Base-by-base conservation (phyloP, 2,797 vertebrate species). In the Sparus aurata region DNA sequence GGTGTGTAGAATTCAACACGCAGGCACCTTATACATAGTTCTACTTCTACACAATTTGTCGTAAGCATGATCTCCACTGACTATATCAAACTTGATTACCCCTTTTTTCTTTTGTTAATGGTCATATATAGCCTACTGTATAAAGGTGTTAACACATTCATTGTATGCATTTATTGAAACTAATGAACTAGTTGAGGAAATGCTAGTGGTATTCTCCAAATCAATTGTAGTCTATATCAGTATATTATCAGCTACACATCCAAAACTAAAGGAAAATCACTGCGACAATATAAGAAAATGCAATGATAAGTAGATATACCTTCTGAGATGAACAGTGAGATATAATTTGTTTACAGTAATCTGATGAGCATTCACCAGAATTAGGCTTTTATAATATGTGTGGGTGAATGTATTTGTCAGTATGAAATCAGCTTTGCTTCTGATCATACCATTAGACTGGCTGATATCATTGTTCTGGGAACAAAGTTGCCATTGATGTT, bases 351-450 rank as follows among this genome's bases (percentile, higher is more conserved):
- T 69, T 50, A 50, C 3, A 49, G 57, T 61, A 16, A 55, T 57
- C 17, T 57, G 27, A 57, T 57, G 16, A 75, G 27, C 27, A 38
- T 52, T 49, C 25, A 47, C 16, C 27, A 20, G 34, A 58, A 75
- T 65, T 15, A 66, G 38, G 47, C n/a, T 54, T 70, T 60, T 60
- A 57, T 64, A 25, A 46, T 46, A 69, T 65, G 30, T 65, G 65
- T 25, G 17, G 10, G 4, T 60, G 34, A 7, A 76, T 23, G 38
- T 41, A 20, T 65, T 65, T 57, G 30, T 43, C 30, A 43, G 15
- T 30, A 34, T 52, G 7, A 45, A 25, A 59, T 43, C 45, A 53
- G 45, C 34, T 45, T 27, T 9, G 4, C 20, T 57, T 72, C 34
- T 52, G 25, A 58, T 69, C 46, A 54, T 16, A 58, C 34, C 25